These are phyloP conservation scores for Mus musculus DNA, from an alignment of 2,113 vertebrate genomes.

Conservation along the genomic window GRCm39 chr15:100385001-100385500, in stretches of 20 bases:
- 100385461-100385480: conserved; percentile 17
- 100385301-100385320: not conserved
- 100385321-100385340: not conserved
- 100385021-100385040: not conserved
- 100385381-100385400: not conserved
- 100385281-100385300: not conserved
- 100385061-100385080: not conserved
- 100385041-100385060: not conserved
- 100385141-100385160: not conserved
- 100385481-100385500: conserved; percentile 8
- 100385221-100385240: not conserved
- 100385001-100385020: not conserved
- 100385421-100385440: not conserved
- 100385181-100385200: not conserved
- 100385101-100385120: not conserved
- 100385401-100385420: not conserved
- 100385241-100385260: not conserved
- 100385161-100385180: not conserved
- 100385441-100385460: not conserved
- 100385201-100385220: not conserved
- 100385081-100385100: not conserved
- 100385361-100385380: not conserved
- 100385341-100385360: not conserved
- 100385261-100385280: not conserved
- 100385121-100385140: not conserved